phyloP scores from a whole-genome alignment of 2,888 invertebrate species.

The Bursaphelenchus okinawaensis region DNA sequence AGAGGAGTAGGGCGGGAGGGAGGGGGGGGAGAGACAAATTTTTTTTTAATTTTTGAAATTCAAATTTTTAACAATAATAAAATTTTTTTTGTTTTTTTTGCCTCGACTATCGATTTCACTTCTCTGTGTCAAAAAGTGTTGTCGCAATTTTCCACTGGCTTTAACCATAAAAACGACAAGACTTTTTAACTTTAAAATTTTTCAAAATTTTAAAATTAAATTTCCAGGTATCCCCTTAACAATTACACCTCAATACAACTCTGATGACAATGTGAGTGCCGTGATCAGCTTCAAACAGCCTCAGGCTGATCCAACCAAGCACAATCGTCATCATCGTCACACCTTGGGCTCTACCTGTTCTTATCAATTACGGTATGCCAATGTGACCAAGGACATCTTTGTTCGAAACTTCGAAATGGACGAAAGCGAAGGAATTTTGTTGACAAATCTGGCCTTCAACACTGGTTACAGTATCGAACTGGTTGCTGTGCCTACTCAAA shows the following conservation, averaged over 20 bases:
- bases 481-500: not conserved
- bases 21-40: too few species aligned
- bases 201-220: too few species aligned
- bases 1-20: too few species aligned
- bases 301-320: constrained; percentile 8
- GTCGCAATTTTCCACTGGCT: too few species aligned
- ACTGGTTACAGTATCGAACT: constrained; percentile 27
- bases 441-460: constrained; percentile 27
- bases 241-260: constrained; percentile 40
- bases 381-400: constrained; percentile 10
- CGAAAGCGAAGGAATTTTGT: constrained; percentile 33
- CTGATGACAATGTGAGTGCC: constrained; percentile 42
- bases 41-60: too few species aligned
- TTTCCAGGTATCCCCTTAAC: constrained; percentile 28
- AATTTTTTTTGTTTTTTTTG: too few species aligned
- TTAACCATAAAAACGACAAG: too few species aligned
- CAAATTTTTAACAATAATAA: too few species aligned
- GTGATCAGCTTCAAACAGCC: constrained; percentile 37
- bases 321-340: not conserved
- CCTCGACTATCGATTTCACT: too few species aligned
- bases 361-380: constrained; percentile 14
- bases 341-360: constrained; percentile 9
- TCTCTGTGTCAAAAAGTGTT: too few species aligned
- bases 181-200: too few species aligned
- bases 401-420: constrained; percentile 24